A percentile compares a stretch with the other conserved stretches of the same genome.
These are phyloP conservation scores for Penaeus japonicus DNA, from an alignment of 1,140 invertebrate genomes.

Conservation along the genomic window DNA sequence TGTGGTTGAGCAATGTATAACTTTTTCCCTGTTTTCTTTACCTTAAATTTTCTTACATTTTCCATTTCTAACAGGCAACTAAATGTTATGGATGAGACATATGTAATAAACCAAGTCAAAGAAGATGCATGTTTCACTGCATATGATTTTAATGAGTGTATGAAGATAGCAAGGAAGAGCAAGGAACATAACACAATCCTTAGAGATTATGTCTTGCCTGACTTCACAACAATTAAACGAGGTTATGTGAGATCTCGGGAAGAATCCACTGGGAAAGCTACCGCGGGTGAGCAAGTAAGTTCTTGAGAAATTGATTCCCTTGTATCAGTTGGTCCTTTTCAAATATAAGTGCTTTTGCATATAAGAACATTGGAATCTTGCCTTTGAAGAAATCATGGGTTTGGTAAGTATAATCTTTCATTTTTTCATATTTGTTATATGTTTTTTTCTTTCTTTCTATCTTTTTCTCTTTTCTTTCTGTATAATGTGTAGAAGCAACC, in stretches of 20 bases:
- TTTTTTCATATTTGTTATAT: background rate
- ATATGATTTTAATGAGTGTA: conserved; percentile 83
- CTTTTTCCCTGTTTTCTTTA: too few relatives aligned
- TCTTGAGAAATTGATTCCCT: conserved; percentile 7
- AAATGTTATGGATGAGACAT: conserved; percentile 99
- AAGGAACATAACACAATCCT: conserved; percentile 74
- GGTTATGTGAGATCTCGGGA: conserved; percentile 76
- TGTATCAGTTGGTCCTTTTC: background rate
- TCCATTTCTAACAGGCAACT: conserved; percentile 75
- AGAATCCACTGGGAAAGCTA: conserved; percentile 68
- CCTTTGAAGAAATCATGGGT: too few relatives aligned
- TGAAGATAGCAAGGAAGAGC: conserved; percentile 78
- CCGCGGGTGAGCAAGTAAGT: conserved; percentile 71
- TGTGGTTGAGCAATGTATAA: too few relatives aligned
- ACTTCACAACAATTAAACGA: conserved; percentile 86
- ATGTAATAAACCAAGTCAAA: conserved; percentile 98
- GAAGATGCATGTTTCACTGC: conserved; percentile 97
- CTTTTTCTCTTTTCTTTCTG: background rate
- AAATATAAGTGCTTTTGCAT: conserved; percentile 35
- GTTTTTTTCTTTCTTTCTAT: background rate
- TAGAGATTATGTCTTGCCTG: conserved; percentile 93
- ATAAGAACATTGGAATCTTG: too few relatives aligned
- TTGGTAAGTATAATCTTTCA: too few relatives aligned
- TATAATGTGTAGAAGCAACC: too few relatives aligned
- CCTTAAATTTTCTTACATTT: too few relatives aligned